Evolutionary conservation across 2,888 invertebrate species (phyloP).

Genomic region (Macrosiphum euphorbiae): DNA sequence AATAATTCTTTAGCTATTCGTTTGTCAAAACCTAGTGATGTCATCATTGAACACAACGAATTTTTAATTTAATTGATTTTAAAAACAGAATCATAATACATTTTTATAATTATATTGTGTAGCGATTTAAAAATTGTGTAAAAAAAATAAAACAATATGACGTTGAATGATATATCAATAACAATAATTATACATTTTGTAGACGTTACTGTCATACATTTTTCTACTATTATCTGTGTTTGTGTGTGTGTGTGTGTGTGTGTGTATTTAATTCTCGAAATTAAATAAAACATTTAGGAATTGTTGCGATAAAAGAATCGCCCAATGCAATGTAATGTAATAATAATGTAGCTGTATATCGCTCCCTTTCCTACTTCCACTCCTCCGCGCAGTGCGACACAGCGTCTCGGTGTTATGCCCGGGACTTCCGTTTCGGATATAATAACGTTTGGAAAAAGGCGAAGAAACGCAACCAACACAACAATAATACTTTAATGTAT

Average conservation of each 20-base stretch:
- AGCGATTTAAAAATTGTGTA: too few species aligned
- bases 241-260: too few species aligned
- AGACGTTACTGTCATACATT: too few species aligned
- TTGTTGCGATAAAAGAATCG: not conserved
- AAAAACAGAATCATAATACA: not conserved
- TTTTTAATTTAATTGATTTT: not conserved
- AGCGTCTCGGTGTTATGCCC: not conserved
- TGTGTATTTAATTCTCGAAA: not conserved
- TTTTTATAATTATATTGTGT: not conserved
- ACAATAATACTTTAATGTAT: not conserved
- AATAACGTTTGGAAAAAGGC: not conserved
- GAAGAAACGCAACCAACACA: not conserved
- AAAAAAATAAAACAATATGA: too few species aligned
- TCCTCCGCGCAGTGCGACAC: not conserved
- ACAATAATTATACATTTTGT: too few species aligned
- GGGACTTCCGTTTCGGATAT: slow-evolving; percentile 26
- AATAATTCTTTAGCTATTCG: not conserved
- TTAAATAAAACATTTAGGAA: not conserved
- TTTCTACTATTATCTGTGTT: not conserved
- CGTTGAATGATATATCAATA: too few species aligned
- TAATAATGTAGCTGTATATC: not conserved
- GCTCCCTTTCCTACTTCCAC: not conserved
- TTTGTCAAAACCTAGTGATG: not conserved
- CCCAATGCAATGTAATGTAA: not conserved
- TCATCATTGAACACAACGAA: not conserved